Conservation (phyloP, 2,888 invertebrate genomes). For the Agrotis clavis region DNA sequence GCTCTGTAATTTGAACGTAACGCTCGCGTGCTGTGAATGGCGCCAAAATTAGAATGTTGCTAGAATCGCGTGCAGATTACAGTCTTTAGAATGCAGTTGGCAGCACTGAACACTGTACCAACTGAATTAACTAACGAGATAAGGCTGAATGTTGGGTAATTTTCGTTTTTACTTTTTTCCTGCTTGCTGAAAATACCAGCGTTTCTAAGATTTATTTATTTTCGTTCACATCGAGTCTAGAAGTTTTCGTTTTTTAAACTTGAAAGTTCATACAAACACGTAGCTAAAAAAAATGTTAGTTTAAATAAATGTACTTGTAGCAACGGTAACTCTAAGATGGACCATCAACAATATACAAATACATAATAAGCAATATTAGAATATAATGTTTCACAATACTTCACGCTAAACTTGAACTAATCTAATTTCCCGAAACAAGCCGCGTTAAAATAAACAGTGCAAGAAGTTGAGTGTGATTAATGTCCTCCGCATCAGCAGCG, state of each 20-base stretch:
- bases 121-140: slow-evolving; percentile 64
- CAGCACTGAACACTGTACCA: slow-evolving; percentile 44
- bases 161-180: slow-evolving; percentile 40
- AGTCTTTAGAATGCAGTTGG: slow-evolving; percentile 62
- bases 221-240: neutral
- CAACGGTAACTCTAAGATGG: neutral
- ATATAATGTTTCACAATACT: neutral
- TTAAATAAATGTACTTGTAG: too few species aligned
- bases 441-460: slow-evolving; percentile 45
- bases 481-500: slow-evolving; percentile 56
- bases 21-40: slow-evolving; percentile 62
- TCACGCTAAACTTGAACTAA: neutral
- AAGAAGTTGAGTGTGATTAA: slow-evolving; percentile 66
- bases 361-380: neutral
- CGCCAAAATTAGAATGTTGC: slow-evolving; percentile 69
- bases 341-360: neutral
- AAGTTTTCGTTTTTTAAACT: neutral
- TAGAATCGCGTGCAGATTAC: slow-evolving; percentile 70
- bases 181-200: slow-evolving; percentile 22
- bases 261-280: too few species aligned
- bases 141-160: slow-evolving; percentile 44
- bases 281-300: neutral
- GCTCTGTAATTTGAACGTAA: slow-evolving; percentile 64
- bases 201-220: slow-evolving; percentile 26
- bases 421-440: slow-evolving; percentile 29